phyloP scores from a whole-genome alignment of 2,888 invertebrate species.

The Trachelus tabidus region DNA sequence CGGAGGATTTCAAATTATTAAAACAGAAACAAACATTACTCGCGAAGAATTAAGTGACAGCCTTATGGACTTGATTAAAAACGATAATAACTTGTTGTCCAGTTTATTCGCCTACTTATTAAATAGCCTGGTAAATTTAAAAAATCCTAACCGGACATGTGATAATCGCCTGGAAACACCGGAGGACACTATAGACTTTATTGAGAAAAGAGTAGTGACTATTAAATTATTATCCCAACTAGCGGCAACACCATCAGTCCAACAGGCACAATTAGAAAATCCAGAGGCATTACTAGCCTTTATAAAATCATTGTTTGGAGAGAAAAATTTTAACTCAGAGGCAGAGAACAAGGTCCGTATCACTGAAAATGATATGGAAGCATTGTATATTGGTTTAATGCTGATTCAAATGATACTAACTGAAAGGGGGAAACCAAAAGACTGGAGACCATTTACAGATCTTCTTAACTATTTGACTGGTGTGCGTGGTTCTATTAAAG shows the following conservation, averaged over 20 bases:
- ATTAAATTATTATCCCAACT: conserved; percentile 59
- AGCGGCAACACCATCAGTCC: conserved; percentile 54
- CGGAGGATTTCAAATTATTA: conserved; percentile 48
- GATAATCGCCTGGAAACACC: conserved; percentile 25
- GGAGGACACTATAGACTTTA: conserved; percentile 42
- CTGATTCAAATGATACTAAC: conserved; percentile 59
- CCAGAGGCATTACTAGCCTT: conserved; percentile 59
- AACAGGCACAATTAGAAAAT: conserved; percentile 55
- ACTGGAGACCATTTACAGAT: conserved; percentile 55
- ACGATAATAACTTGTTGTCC: conserved; percentile 47
- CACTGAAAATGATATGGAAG: conserved; percentile 39
- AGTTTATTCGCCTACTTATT: conserved; percentile 64
- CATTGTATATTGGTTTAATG: conserved; percentile 60
- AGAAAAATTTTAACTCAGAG: conserved; percentile 8
- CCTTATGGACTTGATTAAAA: conserved; percentile 56
- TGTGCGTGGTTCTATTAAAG: conserved; percentile 24
- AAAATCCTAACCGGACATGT: conserved; percentile 13
- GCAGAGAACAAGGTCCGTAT: background rate
- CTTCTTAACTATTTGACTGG: conserved; percentile 52
- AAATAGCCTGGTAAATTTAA: conserved; percentile 47
- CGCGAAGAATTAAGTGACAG: conserved; percentile 54
- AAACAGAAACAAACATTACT: conserved; percentile 43
- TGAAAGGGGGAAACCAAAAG: conserved; percentile 36
- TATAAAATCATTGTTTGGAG: conserved; percentile 55
- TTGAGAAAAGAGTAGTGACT: conserved; percentile 52